A percentile compares a stretch with the other conserved stretches of the same genome.
Evolutionary conservation across 2,888 invertebrate species (phyloP).

Genomic region (Drosophila recens): DNA sequence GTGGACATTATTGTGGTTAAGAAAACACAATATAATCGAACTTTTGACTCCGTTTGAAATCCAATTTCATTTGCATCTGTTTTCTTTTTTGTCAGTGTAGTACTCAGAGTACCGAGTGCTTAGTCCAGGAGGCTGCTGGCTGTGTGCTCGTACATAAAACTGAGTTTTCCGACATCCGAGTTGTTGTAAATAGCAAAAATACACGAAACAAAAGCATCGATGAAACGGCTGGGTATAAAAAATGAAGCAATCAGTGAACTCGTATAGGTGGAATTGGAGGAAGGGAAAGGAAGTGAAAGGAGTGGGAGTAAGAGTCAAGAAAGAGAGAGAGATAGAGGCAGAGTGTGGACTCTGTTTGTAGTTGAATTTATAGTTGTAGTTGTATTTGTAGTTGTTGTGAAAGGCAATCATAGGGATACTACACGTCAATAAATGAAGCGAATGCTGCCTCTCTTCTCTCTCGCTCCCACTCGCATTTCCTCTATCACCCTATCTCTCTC

Average conservation of each 20-base stretch:
- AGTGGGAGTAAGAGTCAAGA: too few species aligned
- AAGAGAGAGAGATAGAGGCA: too few species aligned
- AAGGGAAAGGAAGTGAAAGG: background rate
- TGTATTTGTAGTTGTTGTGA: slow-evolving; percentile 42
- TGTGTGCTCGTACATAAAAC: slow-evolving; percentile 11
- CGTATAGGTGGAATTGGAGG: background rate
- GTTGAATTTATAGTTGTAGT: slow-evolving; percentile 12
- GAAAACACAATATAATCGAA: too few species aligned
- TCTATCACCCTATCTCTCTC: background rate
- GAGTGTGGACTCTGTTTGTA: background rate
- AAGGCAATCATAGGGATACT: slow-evolving; percentile 77
- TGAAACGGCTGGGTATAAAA: slow-evolving; percentile 53
- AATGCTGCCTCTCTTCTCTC: slow-evolving; percentile 17
- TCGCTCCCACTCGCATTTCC: background rate
- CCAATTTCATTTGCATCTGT: too few species aligned
- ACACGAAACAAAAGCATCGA: slow-evolving; percentile 65
- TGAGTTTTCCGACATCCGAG: slow-evolving; percentile 17
- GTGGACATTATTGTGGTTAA: too few species aligned
- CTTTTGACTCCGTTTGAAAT: too few species aligned
- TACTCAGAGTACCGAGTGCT: background rate
- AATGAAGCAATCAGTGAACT: slow-evolving; percentile 68
- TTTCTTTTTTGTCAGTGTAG: too few species aligned
- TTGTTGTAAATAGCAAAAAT: slow-evolving; percentile 43
- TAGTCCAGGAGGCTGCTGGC: slow-evolving; percentile 9
- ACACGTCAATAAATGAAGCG: slow-evolving; percentile 76